phyloP scores from a whole-genome alignment of 2,888 invertebrate genomes.

The Papilio gigon region DNA sequence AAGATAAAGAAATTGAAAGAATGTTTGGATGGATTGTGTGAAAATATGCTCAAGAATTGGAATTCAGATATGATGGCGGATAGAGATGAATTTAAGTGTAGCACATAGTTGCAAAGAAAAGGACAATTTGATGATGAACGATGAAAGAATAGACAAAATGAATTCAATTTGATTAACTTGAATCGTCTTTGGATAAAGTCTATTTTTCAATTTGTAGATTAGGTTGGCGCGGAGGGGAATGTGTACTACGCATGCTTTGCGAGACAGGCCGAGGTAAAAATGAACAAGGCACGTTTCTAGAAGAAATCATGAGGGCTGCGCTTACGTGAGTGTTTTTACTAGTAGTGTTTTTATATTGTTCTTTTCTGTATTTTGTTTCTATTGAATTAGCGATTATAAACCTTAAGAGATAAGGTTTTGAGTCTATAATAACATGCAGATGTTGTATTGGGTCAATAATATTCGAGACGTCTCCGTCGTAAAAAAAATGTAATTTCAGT shows the following conservation, averaged over 20 bases:
- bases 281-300: constrained; percentile 82
- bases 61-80: no score
- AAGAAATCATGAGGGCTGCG: constrained; percentile 84
- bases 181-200: constrained; percentile 13
- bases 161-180: not conserved
- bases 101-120: no score
- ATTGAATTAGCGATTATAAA: constrained; percentile 7
- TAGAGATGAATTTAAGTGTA: no score
- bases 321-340: constrained; percentile 83
- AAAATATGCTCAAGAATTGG: no score
- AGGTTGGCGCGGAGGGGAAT: constrained; percentile 81
- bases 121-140: no score
- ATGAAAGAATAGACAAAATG: no score
- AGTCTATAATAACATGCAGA: constrained; percentile 16
- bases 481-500: constrained; percentile 41
- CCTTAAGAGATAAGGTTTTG: constrained; percentile 9
- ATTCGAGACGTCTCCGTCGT: constrained; percentile 36
- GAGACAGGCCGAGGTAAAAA: constrained; percentile 74
- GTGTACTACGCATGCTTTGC: constrained; percentile 84
- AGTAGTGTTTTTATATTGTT: constrained; percentile 40
- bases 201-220: constrained; percentile 61
- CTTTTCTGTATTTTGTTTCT: constrained; percentile 21
- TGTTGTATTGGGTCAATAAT: constrained; percentile 18
- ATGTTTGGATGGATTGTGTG: no score
- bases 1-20: no score